These are phyloP conservation scores for Gortyna flavago DNA, from an alignment of 2,888 invertebrate species.

Conservation along the genomic window DNA sequence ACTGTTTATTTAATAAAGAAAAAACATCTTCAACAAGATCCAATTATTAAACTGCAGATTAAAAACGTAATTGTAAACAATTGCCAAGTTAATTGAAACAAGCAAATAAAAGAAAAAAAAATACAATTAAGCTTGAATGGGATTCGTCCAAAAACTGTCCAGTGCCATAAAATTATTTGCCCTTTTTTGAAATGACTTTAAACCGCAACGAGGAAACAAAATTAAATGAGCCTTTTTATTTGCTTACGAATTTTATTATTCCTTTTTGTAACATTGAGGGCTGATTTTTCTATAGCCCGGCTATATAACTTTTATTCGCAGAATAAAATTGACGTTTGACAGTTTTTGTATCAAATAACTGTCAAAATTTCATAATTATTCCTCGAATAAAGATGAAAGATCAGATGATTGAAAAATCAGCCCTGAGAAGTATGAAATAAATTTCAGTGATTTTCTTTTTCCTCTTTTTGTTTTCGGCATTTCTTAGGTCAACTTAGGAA, in stretches of 20 bases:
- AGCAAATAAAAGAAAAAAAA: slow-evolving; percentile 42
- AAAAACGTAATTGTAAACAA: slow-evolving; percentile 50
- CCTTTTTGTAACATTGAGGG: neutral
- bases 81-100: slow-evolving; percentile 43
- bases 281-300: no score
- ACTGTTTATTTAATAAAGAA: slow-evolving; percentile 36
- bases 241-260: neutral
- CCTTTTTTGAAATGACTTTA: slow-evolving; percentile 33
- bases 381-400: no score
- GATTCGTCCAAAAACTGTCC: slow-evolving; percentile 23
- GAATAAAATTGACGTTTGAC: no score
- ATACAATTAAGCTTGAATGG: slow-evolving; percentile 38
- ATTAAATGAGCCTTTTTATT: slow-evolving; percentile 28
- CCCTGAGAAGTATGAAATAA: neutral
- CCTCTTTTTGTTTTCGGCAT: neutral
- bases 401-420: no score
- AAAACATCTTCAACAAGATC: slow-evolving; percentile 19
- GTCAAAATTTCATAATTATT: no score
- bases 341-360: no score
- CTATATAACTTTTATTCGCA: no score
- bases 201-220: slow-evolving; percentile 38
- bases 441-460: neutral
- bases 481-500: neutral
- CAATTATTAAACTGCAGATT: slow-evolving; percentile 45
- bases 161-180: slow-evolving; percentile 24